Evolutionary conservation across 2,113 vertebrate species (phyloP), one percentile per base, ranked within the genome.

Genomic region (Chaenogobius annularis): DNA sequence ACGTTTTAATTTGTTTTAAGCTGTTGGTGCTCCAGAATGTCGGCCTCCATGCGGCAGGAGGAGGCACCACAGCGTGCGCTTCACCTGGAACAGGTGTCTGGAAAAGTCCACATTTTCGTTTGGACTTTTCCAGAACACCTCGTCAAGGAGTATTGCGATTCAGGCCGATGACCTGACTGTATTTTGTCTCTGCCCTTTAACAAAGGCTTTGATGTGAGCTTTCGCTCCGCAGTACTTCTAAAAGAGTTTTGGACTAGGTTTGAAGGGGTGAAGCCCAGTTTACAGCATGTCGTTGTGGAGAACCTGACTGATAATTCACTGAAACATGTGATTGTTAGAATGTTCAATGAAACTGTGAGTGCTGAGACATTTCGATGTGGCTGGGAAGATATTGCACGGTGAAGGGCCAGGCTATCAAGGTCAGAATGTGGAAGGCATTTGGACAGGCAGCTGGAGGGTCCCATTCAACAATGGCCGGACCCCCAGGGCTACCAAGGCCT

Each of bases 321-420:
- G 9, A 55, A 55, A 55, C n/a, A 3, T 20, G 52, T 55, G 10
- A 55, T 22, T 55, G 54, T 55, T 9, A 10, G 54, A 12, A 55
- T 55, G 54, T 55, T 55, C 54, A 55, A 55, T 55, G 54, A 55
- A 11, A 55, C 54, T 22, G 19, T 55, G 54, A 55, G 54, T 55
- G 54, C 54, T 22, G 54, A 55, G 54, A 55, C 7, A 55, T 55
- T 55, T 55, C 8, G 22, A 1, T 12, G 22, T 55, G 54, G 54
- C 54, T 55, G 54, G 54, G 54, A 22, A 55, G 54, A 55, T 55
- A 2, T 11, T 55, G 54, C 54, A 55, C 20, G 54, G 54, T 55
- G 54, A 55, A 55, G 20, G 54, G 54, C 54, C 54, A 55, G 54
- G 54, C 54, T 55, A 22, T 55, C 54, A 55, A 55, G n/a, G 54